Conservation (phyloP, 2,113 vertebrate species). For the Eptesicus fuscus region DNA sequence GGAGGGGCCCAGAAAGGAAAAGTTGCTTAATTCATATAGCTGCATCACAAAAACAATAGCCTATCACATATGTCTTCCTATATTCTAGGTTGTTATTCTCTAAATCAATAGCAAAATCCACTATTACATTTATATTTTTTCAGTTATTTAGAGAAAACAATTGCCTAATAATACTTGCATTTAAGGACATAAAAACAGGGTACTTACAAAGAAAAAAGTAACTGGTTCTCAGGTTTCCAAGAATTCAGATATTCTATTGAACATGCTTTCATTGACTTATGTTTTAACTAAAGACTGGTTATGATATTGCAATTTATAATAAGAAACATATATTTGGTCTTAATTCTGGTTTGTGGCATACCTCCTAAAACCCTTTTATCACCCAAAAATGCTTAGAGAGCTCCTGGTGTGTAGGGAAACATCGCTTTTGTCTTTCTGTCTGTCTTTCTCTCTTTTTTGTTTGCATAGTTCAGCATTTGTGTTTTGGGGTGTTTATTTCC, state of each 20-base stretch:
- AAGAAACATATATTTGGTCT: not conserved
- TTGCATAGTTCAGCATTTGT: constrained; percentile 47
- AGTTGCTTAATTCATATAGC: not conserved
- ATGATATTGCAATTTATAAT: not conserved
- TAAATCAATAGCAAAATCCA: not conserved
- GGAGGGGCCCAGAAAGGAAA: not conserved
- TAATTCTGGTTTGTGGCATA: not conserved
- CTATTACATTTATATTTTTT: not conserved
- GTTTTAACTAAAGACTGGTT: not conserved
- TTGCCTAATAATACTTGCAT: not conserved
- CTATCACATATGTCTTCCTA: not conserved
- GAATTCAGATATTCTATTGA: not conserved
- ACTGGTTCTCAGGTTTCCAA: not conserved
- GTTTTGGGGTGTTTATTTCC: constrained; percentile 48
- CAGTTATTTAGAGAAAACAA: not conserved
- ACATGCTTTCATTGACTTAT: not conserved
- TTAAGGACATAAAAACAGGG: not conserved
- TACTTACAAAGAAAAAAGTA: not conserved
- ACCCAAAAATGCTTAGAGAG: constrained; percentile 53
- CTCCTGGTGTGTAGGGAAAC: not conserved
- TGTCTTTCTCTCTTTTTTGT: not conserved
- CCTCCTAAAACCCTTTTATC: not conserved
- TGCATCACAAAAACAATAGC: not conserved
- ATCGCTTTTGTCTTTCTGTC: constrained; percentile 15
- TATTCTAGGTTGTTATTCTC: not conserved